Base-by-base conservation (phyloP, 2,888 invertebrate species). In the Agelastica alni region DNA sequence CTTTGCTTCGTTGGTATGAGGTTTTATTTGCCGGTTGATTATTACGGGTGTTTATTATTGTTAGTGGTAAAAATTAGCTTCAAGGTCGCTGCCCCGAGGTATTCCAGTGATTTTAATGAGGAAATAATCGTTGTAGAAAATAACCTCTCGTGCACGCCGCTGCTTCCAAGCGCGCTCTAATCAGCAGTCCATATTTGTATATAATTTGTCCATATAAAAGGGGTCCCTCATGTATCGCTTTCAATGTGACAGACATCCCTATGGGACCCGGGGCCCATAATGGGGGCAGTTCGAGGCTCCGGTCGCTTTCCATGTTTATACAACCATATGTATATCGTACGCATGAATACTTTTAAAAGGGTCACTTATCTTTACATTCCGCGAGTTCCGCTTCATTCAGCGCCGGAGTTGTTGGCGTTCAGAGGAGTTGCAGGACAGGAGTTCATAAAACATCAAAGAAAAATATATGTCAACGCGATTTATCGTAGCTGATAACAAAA, bases 141-240 rank as follows among this genome's bases (percentile, higher is more conserved):
- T n/a, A n/a, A n/a, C n/a, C n/a, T n/a, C n/a, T n/a, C n/a, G n/a
- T n/a, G n/a, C n/a, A n/a, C n/a, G n/a, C n/a, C n/a, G n/a, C n/a
- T n/a, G n/a, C n/a, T n/a, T n/a, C 41, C 42, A 41, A 41, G 32
- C 60, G 55, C 64, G 68, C 69, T 70, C 68, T 75, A 75, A 76
- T 75, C 76, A 75, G 72, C 70, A 74, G 76, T 76, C 72, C 75
- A 76, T 77, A 77, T 77, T 77, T 77, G 77, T 76, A 76, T 76
- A 77, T 77, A 77, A 77, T 77, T 77, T 77, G 77, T 77, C 67
- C 71, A 71, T 75, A 76, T 75, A 75, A 77, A 76, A 73, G 75
- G 69, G 69, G 66, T 70, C 73, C 73, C 74, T 68, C 67, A 70
- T 59, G 73, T 72, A 75, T 74, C 74, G 73, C 72, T 73, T 71